These are phyloP conservation scores for Solea senegalensis DNA, from an alignment of 2,113 vertebrate species.

Conservation along the genomic window DNA sequence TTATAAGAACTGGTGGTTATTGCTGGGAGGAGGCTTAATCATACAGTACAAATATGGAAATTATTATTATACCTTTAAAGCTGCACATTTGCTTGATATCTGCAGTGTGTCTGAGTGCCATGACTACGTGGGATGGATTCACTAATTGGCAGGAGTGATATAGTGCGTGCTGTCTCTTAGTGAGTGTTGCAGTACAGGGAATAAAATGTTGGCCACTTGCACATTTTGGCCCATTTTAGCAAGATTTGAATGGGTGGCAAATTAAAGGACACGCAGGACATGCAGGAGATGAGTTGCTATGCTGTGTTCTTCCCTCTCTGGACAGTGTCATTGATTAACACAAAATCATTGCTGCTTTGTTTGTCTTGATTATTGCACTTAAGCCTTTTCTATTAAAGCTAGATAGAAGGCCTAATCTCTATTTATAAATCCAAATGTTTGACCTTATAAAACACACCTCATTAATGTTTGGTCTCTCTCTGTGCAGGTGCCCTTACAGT, in stretches of 20 bases:
- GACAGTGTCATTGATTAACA: conserved; percentile 5
- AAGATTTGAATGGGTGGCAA: conserved; percentile 21
- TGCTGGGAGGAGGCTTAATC: background rate
- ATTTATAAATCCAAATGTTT: background rate
- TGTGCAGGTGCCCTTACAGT: conserved; percentile 92
- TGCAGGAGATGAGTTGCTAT: background rate
- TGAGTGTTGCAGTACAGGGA: background rate
- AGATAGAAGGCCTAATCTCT: background rate
- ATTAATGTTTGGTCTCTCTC: conserved; percentile 3
- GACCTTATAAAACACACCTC: background rate
- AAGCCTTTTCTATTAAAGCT: background rate
- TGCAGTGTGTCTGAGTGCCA: background rate
- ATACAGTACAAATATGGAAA: background rate
- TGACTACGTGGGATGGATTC: conserved; percentile 35
- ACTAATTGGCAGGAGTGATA: conserved; percentile 45
- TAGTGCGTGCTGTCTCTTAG: conserved; percentile 2
- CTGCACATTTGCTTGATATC: conserved; percentile 5
- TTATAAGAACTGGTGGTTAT: background rate
- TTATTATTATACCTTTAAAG: conserved; percentile 1
- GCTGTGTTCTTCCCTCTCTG: background rate
- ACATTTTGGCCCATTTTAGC: conserved; percentile 43
- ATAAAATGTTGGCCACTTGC: conserved; percentile 12
- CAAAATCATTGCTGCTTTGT: conserved; percentile 9
- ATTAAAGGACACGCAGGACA: conserved; percentile 34
- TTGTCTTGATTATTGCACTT: background rate